A percentile compares a stretch with the other conserved stretches of the same genome.
Evolutionary conservation across 2,797 vertebrate genomes (phyloP).

Genomic region (Chrosomus eos): DNA sequence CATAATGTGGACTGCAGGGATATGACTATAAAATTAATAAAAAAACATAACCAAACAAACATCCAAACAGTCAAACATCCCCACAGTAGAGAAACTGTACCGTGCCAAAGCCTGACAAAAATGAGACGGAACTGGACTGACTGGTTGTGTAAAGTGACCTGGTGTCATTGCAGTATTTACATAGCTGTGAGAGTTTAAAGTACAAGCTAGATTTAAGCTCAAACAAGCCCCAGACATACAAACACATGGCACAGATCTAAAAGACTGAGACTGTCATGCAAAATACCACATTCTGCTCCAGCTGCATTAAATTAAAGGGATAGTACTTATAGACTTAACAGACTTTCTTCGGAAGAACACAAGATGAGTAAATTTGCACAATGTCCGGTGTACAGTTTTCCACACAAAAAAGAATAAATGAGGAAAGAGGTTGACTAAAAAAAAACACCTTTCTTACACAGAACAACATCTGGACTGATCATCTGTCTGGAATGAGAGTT

Average conservation of each 20-base stretch:
- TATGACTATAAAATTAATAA: background rate
- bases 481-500: no score
- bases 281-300: background rate
- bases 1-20: background rate
- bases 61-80: background rate
- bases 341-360: background rate
- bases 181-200: constrained; percentile 43
- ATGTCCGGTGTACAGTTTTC: background rate
- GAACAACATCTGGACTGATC: no score
- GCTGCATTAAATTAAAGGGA: background rate
- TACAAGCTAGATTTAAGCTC: constrained; percentile 21
- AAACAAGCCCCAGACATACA: background rate
- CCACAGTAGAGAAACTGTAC: background rate
- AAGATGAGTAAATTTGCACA: no score
- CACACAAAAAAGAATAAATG: no score
- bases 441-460: no score
- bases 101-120: background rate
- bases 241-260: background rate
- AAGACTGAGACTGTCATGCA: background rate
- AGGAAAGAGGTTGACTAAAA: no score
- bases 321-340: background rate
- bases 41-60: background rate
- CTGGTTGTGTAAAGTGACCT: constrained; percentile 50
- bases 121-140: constrained; percentile 41
- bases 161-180: constrained; percentile 41